These are phyloP conservation scores for Mythimna albipuncta DNA, from an alignment of 2,888 invertebrate species.

Conservation along the genomic window DNA sequence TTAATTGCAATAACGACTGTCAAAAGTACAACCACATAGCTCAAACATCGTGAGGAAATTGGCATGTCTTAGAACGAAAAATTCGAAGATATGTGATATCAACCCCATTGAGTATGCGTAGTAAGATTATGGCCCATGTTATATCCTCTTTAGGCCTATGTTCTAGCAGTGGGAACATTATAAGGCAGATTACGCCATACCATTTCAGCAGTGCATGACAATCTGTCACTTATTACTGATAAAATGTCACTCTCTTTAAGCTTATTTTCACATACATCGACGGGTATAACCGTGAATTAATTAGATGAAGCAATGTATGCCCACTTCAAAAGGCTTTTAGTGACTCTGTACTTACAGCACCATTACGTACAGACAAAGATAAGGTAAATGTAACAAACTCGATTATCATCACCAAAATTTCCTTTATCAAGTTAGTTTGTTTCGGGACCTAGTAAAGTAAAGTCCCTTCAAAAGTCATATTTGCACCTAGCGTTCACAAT, in stretches of 20 bases:
- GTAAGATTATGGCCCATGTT: no score
- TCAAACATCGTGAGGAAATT: no score
- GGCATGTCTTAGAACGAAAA: no score
- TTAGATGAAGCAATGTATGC: background rate
- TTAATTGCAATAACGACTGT: no score
- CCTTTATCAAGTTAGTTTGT: constrained; percentile 19
- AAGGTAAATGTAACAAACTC: constrained; percentile 13
- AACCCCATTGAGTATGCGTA: no score
- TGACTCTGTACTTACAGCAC: background rate
- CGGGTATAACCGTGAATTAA: background rate
- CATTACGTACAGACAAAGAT: constrained; percentile 16
- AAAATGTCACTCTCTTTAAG: background rate
- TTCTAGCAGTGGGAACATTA: no score
- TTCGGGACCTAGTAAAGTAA: background rate
- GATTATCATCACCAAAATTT: background rate
- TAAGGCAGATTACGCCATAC: no score
- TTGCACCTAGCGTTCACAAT: background rate
- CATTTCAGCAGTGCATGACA: background rate
- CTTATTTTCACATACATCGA: background rate
- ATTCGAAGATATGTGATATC: no score
- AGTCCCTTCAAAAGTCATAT: background rate
- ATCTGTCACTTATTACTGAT: background rate
- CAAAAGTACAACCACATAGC: no score
- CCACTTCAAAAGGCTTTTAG: constrained; percentile 22
- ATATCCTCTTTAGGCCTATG: no score